These are phyloP conservation scores for Sinosuthora webbiana DNA, from an alignment of 2,113 vertebrate genomes.

Conservation along the genomic window DNA sequence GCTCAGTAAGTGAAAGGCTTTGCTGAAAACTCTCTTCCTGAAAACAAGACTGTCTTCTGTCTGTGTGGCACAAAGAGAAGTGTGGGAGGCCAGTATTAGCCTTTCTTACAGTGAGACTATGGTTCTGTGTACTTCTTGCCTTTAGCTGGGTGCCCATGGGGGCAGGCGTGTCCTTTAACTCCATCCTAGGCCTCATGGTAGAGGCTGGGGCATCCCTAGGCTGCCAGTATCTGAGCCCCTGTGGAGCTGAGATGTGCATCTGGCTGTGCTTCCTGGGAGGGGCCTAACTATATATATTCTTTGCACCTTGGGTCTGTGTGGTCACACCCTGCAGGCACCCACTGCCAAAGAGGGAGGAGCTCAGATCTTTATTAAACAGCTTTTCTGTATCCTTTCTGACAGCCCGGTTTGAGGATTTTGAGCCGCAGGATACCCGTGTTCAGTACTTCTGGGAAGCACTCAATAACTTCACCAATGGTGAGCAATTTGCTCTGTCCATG, in stretches of 20 bases:
- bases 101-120: neutral
- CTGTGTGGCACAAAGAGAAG: neutral
- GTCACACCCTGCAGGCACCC: neutral
- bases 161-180: neutral
- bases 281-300: neutral
- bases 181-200: neutral
- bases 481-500: conserved; percentile 15
- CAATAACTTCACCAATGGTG: conserved; percentile 96
- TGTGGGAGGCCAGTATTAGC: neutral
- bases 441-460: conserved; percentile 97
- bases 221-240: neutral
- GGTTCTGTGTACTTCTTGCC: neutral
- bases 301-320: accelerated
- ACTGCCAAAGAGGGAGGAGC: neutral
- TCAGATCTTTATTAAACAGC: neutral
- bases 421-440: conserved; percentile 85
- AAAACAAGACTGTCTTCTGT: neutral
- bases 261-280: neutral
- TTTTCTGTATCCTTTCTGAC: neutral
- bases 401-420: conserved; percentile 95
- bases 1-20: conserved; percentile 75
- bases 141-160: neutral
- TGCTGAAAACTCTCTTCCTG: neutral
- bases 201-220: neutral
- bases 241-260: neutral